Evolutionary conservation across 2,888 invertebrate genomes (phyloP).

Genomic region (Catocala sponsa): DNA sequence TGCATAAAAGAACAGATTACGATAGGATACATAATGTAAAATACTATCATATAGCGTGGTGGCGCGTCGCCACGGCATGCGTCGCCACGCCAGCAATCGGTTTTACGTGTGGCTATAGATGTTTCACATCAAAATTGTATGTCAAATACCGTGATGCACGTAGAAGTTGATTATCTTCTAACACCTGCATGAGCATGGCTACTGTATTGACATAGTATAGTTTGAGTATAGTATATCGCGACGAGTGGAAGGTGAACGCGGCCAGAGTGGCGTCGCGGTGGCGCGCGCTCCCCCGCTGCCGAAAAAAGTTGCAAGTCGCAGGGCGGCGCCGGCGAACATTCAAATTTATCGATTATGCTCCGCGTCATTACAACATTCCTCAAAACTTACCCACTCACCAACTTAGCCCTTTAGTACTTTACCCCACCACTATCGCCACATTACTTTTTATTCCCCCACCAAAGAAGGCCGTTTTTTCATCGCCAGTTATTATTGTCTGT

Average conservation of each 20-base stretch:
- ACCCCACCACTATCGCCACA: constrained; percentile 77
- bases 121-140: too few relatives aligned
- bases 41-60: too few relatives aligned
- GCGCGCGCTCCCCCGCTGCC: constrained; percentile 79
- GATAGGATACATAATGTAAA: too few relatives aligned
- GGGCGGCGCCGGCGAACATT: constrained; percentile 86
- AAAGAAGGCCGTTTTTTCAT: constrained; percentile 81
- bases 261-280: constrained; percentile 75
- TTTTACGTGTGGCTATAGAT: too few relatives aligned
- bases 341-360: constrained; percentile 88
- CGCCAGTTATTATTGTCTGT: constrained; percentile 85
- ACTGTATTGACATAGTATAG: neutral
- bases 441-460: constrained; percentile 81
- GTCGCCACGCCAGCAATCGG: too few relatives aligned
- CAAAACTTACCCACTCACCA: constrained; percentile 83
- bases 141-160: too few relatives aligned
- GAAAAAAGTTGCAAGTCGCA: constrained; percentile 88
- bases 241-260: constrained; percentile 45
- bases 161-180: too few relatives aligned
- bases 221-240: constrained; percentile 28
- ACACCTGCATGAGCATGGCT: too few relatives aligned
- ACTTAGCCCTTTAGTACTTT: constrained; percentile 80
- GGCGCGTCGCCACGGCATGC: too few relatives aligned
- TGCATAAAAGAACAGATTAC: too few relatives aligned
- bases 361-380: constrained; percentile 86